These are phyloP conservation scores for Arion vulgaris DNA, from an alignment of 1,140 invertebrate species.

Conservation along the genomic window DNA sequence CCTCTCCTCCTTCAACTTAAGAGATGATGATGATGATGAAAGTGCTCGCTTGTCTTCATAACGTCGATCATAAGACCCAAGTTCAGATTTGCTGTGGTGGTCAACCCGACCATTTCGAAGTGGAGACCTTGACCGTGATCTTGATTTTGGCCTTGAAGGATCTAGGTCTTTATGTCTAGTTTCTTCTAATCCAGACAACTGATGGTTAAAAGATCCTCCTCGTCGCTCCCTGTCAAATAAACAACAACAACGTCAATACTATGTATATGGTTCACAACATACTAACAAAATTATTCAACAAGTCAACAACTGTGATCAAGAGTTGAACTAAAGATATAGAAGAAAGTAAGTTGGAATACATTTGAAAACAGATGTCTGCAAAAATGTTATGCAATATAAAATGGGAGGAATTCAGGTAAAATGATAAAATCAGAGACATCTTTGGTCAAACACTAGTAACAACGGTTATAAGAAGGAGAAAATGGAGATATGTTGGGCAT, in stretches of 20 bases:
- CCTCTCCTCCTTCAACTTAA: conserved; percentile 63
- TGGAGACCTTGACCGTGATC: conserved; percentile 60
- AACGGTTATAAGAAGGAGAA: too few relatives aligned
- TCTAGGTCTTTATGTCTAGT: conserved; percentile 30
- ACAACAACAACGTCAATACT: not conserved
- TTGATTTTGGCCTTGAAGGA: conserved; percentile 39
- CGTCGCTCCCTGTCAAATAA: conserved; percentile 8
- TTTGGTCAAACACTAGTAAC: too few relatives aligned
- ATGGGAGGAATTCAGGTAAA: too few relatives aligned
- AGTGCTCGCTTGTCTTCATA: conserved; percentile 46
- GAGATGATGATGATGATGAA: not conserved
- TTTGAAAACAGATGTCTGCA: too few relatives aligned
- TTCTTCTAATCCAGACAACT: not conserved
- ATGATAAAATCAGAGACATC: too few relatives aligned
- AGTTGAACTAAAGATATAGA: too few relatives aligned
- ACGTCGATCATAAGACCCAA: conserved; percentile 46
- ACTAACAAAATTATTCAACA: too few relatives aligned
- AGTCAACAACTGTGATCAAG: too few relatives aligned
- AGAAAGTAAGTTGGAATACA: too few relatives aligned
- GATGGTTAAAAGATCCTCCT: not conserved
- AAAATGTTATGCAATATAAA: too few relatives aligned
- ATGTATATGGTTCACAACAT: too few relatives aligned
- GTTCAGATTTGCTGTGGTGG: conserved; percentile 48
- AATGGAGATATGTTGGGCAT: too few relatives aligned
- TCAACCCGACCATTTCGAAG: conserved; percentile 59